Evolutionary conservation across 2,113 vertebrate species (phyloP), one percentile per base, ranked within the genome.

Genomic region (Myocastor coypus): DNA sequence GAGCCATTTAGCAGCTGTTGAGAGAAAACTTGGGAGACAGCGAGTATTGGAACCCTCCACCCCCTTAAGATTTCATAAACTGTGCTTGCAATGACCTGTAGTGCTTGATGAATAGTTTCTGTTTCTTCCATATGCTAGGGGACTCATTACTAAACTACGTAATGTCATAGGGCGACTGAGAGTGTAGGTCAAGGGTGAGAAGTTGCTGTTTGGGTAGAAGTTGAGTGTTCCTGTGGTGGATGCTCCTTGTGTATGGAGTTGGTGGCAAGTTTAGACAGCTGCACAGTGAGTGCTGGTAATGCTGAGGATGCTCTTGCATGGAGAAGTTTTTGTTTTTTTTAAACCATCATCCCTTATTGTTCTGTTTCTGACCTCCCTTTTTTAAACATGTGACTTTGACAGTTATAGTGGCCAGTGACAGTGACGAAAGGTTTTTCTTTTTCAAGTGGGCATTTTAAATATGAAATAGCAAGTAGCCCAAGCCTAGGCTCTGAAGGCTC

Each of bases 1-100:
- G 30, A 92, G 89, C 90, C 64, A 32, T 85, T 93, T 92, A 82
- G 87, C 77, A n/a, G 92, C 92, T 82, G 75, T 77, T 87, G 94
- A 87, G 90, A 78, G 87, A 90, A 66, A 95, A 92, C 87, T 84
- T 55, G 59, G 86, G 91, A 91, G 71, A 50, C 64, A 5, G n/a
- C 73, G 84, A 89, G 37, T 68, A 4, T 9, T 37, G 32, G 30
- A 86, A 75, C 50, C 86, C 86, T 68, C 52, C 4, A 4, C 46
- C 46, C 46, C 46, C 46, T 46, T 8, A 34, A 52, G 71, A 73
- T 85, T 93, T 93, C 37, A 37, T 87, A 82, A 92, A 82, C 83
- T 9, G 40, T 77, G 83, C 83, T 57, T 3, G 1, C 2, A 2
- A 0, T 0, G 0, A 16, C 3, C 64, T 42, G 20, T 0, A 9